These are phyloP conservation scores for Epistrophe eligans DNA, from an alignment of 2,888 invertebrate genomes.

Conservation along the genomic window DNA sequence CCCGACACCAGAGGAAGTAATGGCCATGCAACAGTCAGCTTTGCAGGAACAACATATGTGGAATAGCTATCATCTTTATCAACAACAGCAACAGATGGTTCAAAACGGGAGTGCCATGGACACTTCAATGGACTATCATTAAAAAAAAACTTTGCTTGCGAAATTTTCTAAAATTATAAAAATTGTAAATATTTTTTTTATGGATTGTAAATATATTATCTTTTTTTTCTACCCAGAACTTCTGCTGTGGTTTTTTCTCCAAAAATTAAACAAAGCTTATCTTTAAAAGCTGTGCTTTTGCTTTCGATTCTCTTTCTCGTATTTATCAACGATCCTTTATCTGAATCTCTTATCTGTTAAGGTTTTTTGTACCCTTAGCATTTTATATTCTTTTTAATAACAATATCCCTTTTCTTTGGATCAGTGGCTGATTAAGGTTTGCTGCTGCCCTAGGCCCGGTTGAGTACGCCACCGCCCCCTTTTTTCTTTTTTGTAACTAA, in stretches of 20 bases:
- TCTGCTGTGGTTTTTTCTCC: not conserved
- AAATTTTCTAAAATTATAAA: not conserved
- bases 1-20: slow-evolving; percentile 78
- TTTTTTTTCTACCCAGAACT: slow-evolving; percentile 20
- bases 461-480: no score
- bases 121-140: slow-evolving; percentile 30
- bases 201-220: slow-evolving; percentile 8
- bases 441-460: no score
- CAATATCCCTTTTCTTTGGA: no score
- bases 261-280: no score
- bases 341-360: no score
- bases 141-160: slow-evolving; percentile 20
- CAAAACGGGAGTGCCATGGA: slow-evolving; percentile 24
- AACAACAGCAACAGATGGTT: slow-evolving; percentile 44
- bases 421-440: no score
- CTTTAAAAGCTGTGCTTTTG: no score
- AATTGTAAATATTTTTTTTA: slow-evolving; percentile 23
- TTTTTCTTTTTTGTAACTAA: no score
- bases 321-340: no score
- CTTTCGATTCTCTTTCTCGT: no score
- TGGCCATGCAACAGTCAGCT: slow-evolving; percentile 55
- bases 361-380: no score
- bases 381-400: no score
- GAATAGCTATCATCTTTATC: slow-evolving; percentile 44
- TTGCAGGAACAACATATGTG: slow-evolving; percentile 53